Conservation (phyloP, 1,140 invertebrate genomes). For the Procambarus clarkii region DNA sequence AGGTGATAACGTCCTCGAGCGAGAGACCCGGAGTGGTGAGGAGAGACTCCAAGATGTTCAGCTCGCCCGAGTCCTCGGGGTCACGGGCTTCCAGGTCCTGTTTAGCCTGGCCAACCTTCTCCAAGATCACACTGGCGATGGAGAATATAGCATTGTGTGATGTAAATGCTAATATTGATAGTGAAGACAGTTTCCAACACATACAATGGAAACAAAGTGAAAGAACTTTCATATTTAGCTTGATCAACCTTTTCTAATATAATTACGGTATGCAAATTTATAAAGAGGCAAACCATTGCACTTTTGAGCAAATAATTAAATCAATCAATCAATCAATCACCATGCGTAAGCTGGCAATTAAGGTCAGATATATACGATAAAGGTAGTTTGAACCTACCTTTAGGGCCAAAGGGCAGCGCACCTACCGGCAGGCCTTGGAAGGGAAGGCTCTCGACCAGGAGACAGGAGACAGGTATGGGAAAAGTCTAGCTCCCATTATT, state of each 20-base stretch:
- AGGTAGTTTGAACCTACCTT: neutral
- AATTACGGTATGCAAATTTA: neutral
- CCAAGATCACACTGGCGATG: neutral
- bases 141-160: neutral
- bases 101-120: neutral
- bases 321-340: too few relatives aligned
- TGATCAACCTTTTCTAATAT: neutral
- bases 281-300: too few relatives aligned
- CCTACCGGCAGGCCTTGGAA: too few relatives aligned
- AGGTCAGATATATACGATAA: neutral
- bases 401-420: too few relatives aligned
- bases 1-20: neutral
- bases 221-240: neutral
- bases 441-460: too few relatives aligned
- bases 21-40: neutral
- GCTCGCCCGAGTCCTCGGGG: neutral
- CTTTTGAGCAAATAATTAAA: too few relatives aligned
- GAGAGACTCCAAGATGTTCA: constrained; percentile 1
- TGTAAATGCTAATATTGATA: too few relatives aligned
- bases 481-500: too few relatives aligned
- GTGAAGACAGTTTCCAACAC: too few relatives aligned
- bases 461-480: too few relatives aligned
- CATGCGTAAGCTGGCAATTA: neutral
- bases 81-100: neutral
- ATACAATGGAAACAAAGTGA: too few relatives aligned